Percentiles rank a stretch among this genome's conserved stretches.
phyloP scores from a whole-genome alignment of 2,113 vertebrate genomes.

The Melozone crissalis region DNA sequence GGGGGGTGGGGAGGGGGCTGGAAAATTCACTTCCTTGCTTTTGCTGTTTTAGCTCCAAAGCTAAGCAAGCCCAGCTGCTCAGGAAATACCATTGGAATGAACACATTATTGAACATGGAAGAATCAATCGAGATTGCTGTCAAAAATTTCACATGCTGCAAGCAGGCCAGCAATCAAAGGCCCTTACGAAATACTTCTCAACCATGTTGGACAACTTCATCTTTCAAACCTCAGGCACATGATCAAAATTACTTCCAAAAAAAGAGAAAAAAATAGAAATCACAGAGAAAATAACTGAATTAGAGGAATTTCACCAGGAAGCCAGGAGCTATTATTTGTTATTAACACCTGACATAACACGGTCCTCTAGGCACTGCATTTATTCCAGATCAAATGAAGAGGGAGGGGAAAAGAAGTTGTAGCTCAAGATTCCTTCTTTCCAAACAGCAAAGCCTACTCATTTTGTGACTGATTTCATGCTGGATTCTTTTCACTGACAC shows the following conservation, averaged over 20 bases:
- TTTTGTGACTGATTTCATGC: not conserved
- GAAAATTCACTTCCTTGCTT: slow-evolving; percentile 65
- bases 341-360: not conserved
- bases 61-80: slow-evolving; percentile 77
- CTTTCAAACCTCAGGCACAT: not conserved
- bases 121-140: slow-evolving; percentile 48
- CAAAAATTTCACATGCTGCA: slow-evolving; percentile 44
- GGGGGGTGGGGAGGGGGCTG: not conserved
- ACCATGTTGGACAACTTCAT: not conserved
- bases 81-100: slow-evolving; percentile 79
- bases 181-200: not conserved
- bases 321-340: not conserved
- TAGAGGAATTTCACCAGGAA: not conserved
- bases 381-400: not conserved
- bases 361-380: not conserved
- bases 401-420: not conserved
- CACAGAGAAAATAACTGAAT: not conserved
- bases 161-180: slow-evolving; percentile 22
- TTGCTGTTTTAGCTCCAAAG: slow-evolving; percentile 43
- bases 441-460: not conserved
- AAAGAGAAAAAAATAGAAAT: not conserved
- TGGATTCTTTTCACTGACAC: not conserved
- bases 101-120: slow-evolving; percentile 69
- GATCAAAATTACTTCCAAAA: not conserved
- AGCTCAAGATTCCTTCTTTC: not conserved